Conservation (phyloP, 2,113 vertebrate species). For the Ceuthmochares aereus region DNA sequence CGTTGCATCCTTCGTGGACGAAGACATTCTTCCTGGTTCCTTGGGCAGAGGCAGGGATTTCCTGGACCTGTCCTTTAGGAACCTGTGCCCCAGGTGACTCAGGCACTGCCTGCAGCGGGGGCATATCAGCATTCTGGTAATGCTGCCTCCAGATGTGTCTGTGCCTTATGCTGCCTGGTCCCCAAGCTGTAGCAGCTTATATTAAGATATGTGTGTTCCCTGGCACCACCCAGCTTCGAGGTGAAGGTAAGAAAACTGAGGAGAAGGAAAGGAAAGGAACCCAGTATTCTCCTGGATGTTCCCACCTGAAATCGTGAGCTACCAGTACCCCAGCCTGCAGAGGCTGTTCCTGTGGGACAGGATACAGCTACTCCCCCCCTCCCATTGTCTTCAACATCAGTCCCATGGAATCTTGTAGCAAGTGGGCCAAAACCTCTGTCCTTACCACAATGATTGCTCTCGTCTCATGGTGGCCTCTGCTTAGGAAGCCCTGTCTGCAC, state of each 20-base stretch:
- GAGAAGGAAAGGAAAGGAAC: not conserved
- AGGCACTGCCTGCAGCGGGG: not conserved
- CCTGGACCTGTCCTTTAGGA: not conserved
- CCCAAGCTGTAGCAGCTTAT: not conserved
- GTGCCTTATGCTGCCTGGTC: not conserved
- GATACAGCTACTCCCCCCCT: not conserved
- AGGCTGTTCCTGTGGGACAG: not conserved
- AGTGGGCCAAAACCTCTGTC: not conserved
- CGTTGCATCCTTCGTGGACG: not conserved
- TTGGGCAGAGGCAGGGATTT: not conserved
- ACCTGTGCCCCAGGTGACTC: not conserved
- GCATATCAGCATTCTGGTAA: rapidly evolving
- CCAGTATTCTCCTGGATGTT: not conserved
- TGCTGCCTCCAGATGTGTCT: not conserved
- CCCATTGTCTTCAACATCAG: rapidly evolving
- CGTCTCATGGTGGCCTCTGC: not conserved
- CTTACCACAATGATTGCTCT: not conserved
- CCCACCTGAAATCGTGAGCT: not conserved
- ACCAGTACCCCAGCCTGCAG: not conserved
- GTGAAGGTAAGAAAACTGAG: not conserved
- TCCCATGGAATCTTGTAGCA: not conserved
- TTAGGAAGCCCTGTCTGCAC: not conserved
- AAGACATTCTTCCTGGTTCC: not conserved
- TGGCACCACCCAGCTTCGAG: not conserved
- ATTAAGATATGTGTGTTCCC: not conserved